Conservation (phyloP, 2,113 vertebrate genomes). For the Meleagris gallopavo region DNA sequence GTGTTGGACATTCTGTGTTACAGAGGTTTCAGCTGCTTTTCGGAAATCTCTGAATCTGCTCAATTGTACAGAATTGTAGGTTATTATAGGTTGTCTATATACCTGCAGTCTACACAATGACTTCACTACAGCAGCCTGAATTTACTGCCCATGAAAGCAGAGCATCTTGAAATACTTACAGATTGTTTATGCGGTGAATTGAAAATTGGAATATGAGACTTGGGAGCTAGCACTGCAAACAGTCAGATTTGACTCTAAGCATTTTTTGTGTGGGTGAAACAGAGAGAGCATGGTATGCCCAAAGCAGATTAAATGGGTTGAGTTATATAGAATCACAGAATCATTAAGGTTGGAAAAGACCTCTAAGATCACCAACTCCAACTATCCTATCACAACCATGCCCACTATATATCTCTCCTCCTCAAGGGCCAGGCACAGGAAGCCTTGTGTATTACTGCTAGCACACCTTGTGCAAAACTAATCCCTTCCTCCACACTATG, state of each 20-base stretch:
- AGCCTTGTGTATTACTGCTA: neutral
- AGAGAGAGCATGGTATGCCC: neutral
- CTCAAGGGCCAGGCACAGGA: fast-evolving
- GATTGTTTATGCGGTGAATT: neutral
- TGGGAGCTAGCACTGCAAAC: neutral
- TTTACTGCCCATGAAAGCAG: neutral
- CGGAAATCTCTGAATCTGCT: neutral
- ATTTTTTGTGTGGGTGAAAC: neutral
- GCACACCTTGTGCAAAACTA: neutral
- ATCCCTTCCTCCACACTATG: fast-evolving
- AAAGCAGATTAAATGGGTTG: neutral
- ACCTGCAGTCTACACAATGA: neutral
- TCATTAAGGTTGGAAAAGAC: no score
- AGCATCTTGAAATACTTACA: neutral
- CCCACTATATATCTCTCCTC: no score
- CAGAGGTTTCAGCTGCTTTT: neutral
- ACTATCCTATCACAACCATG: no score
- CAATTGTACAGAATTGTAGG: neutral
- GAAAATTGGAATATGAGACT: neutral
- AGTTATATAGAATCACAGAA: neutral
- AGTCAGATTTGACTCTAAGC: fast-evolving
- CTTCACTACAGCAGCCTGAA: neutral
- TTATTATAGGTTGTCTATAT: neutral
- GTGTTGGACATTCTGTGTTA: neutral
- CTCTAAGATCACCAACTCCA: no score